A percentile compares a stretch with the other conserved stretches of the same genome.
phyloP scores from a whole-genome alignment of 1,140 invertebrate species.

The Hyles euphorbiae region DNA sequence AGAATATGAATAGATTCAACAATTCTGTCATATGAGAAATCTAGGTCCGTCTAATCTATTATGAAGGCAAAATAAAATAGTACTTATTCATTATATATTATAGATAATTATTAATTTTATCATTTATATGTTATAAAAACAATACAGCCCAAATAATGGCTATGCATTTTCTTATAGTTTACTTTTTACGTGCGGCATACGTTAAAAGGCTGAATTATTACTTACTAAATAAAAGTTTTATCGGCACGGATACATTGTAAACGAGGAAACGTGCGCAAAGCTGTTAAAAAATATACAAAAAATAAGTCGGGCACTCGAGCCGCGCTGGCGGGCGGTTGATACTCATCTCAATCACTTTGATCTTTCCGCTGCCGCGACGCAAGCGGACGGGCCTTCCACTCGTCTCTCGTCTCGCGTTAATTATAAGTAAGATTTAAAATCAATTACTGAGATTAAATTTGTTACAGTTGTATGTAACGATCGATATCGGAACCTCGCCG shows the following conservation, averaged over 20 bases:
- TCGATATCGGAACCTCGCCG: no score
- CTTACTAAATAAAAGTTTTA: neutral
- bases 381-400: conserved; percentile 5
- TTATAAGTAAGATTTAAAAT: conserved; percentile 9
- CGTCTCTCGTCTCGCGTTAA: conserved; percentile 10
- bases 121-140: no score
- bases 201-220: no score
- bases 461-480: neutral
- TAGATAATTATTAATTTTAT: no score
- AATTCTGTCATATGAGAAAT: no score
- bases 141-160: no score
- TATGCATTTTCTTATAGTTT: no score
- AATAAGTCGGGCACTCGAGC: conserved; percentile 34
- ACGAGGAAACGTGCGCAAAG: conserved; percentile 26
- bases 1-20: no score
- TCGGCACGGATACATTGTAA: conserved; percentile 12
- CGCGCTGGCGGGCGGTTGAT: conserved; percentile 38
- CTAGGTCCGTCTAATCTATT: no score
- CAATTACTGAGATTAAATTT: conserved; percentile 8
- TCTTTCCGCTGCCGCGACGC: conserved; percentile 41
- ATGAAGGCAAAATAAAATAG: no score
- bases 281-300: conserved; percentile 32
- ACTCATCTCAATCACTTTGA: conserved; percentile 59
- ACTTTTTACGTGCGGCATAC: no score
- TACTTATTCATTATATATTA: no score